Evolutionary conservation across 30 jellyfish, hydroid and myxozoan genomes (phyloP), one percentile per base, ranked within the genome.

Genomic region (Hydractinia symbiolongicarpus): DNA sequence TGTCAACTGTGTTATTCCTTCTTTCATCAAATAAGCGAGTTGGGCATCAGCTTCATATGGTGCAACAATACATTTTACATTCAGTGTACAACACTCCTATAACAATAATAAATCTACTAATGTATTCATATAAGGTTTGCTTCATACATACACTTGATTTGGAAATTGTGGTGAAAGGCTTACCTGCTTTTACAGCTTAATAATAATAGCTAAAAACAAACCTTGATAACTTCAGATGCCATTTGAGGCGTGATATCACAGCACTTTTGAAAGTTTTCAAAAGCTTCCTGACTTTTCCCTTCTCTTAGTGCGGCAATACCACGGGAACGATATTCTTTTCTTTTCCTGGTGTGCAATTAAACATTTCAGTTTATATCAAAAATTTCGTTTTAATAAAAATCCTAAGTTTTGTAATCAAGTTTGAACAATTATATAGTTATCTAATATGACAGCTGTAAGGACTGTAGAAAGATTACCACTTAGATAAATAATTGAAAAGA

Each of bases 1-100:
- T 5, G 97, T 86, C 70, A 89, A 79, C 15, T 86, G 87, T 8
- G 96, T 89, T 11, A 86, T 83, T 44, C 96, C 97, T 72, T 86
- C 89, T 85, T 81, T 89, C 81, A 83, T 88, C 13, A 94, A 81
- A 78, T 85, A 94, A 67, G 99, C 99, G 64, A 94, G 86, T 81
- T 94, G 99, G 0, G 99, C 99, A 89, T 94, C 99, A 13, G 99
- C 99, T 82, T 94, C 99, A 69, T 88, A 94, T 5, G 99, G 99
- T 20, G 99, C 99, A 8, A 94, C 99, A 49, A 94, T 70, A 68
- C 97, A 94, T 54, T 73, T 55, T n/a, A 94, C 95, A 64, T 76
- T 80, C 83, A 84, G 67, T 72, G 74, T 83, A n/a, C 86, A 54
- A 68, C 99, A 94, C 16, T 95, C 99, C 99, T 94, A 16, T 19